A percentile compares a stretch with the other conserved stretches of the same genome.
Evolutionary conservation across 2,888 invertebrate genomes (phyloP).

Genomic region (Scaptomyza tumidula): DNA sequence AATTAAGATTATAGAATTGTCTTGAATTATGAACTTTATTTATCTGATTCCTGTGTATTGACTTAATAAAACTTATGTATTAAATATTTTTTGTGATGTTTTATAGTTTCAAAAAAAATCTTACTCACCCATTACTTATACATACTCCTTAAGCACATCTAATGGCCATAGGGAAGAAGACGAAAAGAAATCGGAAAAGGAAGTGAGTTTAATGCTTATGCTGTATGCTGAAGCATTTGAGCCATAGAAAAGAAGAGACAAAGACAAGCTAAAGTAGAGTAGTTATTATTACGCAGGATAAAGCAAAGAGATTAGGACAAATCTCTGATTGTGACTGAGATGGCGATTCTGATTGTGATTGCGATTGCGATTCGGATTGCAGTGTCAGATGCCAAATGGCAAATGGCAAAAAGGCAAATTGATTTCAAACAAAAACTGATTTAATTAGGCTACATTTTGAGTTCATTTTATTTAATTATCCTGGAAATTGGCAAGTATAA

Average conservation of each 20-base stretch:
- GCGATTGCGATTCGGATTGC: conserved; percentile 25
- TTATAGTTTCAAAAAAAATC: too few species aligned
- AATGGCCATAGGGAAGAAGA: conserved; percentile 9
- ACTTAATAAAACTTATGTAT: too few species aligned
- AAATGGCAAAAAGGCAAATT: background rate
- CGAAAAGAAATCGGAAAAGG: conserved; percentile 21
- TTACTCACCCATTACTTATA: background rate
- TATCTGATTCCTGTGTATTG: too few species aligned
- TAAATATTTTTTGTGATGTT: too few species aligned
- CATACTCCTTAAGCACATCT: background rate
- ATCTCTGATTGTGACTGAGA: conserved; percentile 52
- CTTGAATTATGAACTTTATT: too few species aligned
- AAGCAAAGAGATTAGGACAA: conserved; percentile 66
- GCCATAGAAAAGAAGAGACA: background rate
- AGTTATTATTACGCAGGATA: conserved; percentile 71
- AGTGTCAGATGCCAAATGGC: conserved; percentile 8
- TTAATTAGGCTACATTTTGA: conserved; percentile 33
- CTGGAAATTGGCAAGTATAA: conserved; percentile 8
- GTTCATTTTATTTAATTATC: background rate
- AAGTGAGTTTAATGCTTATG: conserved; percentile 5
- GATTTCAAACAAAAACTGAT: conserved; percentile 9
- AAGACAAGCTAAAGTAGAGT: conserved; percentile 49
- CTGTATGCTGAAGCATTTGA: conserved; percentile 12
- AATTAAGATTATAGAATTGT: background rate
- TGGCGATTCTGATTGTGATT: conserved; percentile 34